These are phyloP conservation scores for Chloroceryle amazona DNA, from an alignment of 2,797 vertebrate genomes.

Conservation along the genomic window DNA sequence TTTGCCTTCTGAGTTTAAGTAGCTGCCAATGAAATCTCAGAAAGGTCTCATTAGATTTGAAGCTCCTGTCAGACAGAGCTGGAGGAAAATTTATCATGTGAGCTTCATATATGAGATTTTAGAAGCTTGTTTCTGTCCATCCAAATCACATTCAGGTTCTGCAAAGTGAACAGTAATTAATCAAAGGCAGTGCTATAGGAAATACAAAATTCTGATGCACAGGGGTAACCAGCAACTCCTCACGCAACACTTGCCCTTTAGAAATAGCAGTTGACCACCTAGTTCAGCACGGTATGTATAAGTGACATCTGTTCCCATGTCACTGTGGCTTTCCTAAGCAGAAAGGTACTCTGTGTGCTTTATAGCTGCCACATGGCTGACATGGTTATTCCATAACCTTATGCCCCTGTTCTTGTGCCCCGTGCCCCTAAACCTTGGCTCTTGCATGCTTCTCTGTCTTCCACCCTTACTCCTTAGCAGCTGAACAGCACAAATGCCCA, in stretches of 20 bases:
- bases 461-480: constrained; percentile 54
- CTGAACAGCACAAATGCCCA: constrained; percentile 76
- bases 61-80: constrained; percentile 12
- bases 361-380: constrained; percentile 51
- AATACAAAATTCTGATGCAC: constrained; percentile 20
- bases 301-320: constrained; percentile 30
- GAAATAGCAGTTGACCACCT: not conserved
- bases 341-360: constrained; percentile 34
- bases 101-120: not conserved
- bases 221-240: not conserved
- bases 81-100: not conserved
- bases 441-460: constrained; percentile 37
- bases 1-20: constrained; percentile 28
- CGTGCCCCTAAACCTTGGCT: constrained; percentile 41
- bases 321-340: not conserved
- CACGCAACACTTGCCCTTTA: not conserved
- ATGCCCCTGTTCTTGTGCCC: constrained; percentile 16
- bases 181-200: not conserved
- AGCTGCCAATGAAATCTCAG: constrained; percentile 29
- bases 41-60: constrained; percentile 17
- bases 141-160: not conserved
- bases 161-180: not conserved
- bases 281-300: not conserved
- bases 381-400: constrained; percentile 59
- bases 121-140: constrained; percentile 20